phyloP scores from a whole-genome alignment of 2,797 vertebrate genomes.

The Limnodromus scolopaceus region DNA sequence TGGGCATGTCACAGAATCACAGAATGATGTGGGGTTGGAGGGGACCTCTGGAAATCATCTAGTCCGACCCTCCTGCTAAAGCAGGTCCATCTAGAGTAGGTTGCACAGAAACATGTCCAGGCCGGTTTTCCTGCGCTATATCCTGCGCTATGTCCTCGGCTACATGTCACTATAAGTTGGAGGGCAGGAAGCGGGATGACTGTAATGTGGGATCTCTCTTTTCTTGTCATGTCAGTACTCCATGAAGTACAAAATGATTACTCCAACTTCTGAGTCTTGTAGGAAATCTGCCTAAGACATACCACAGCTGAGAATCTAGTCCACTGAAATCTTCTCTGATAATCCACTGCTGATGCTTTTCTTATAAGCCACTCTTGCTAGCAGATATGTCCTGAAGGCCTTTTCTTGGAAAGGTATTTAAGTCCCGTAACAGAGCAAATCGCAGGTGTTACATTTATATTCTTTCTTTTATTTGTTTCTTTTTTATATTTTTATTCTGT shows the following conservation, averaged over 20 bases:
- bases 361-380: background rate
- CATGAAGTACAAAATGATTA: background rate
- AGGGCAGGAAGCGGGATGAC: background rate
- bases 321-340: background rate
- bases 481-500: background rate
- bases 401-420: background rate
- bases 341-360: background rate
- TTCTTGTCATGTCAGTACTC: background rate
- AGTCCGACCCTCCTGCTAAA: too few relatives aligned
- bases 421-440: background rate
- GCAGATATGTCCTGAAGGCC: background rate
- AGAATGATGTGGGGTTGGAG: too few relatives aligned
- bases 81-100: too few relatives aligned
- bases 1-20: background rate
- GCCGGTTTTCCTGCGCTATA: too few relatives aligned
- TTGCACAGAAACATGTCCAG: too few relatives aligned
- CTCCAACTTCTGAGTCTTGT: background rate
- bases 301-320: background rate
- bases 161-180: background rate
- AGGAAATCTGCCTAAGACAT: background rate
- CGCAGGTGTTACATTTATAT: background rate
- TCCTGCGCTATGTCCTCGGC: background rate
- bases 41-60: too few relatives aligned
- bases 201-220: background rate
- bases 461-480: background rate